Percentiles rank a stretch among this genome's conserved stretches.
These are phyloP conservation scores for Centrocercus urophasianus DNA, from an alignment of 2,113 vertebrate genomes.

Conservation along the genomic window DNA sequence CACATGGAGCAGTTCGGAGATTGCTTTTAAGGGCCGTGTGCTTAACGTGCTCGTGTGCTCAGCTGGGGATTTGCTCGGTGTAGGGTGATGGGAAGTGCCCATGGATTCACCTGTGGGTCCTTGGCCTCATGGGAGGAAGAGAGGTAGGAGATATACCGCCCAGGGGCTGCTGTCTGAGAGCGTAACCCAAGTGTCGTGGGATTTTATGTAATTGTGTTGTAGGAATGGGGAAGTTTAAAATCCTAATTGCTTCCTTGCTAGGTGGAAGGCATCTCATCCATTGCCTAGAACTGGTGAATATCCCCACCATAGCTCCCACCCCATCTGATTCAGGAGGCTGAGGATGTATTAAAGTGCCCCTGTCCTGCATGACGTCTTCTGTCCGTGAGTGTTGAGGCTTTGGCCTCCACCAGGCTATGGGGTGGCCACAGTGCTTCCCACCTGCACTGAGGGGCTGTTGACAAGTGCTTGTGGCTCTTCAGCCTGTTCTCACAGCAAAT, in stretches of 20 bases:
- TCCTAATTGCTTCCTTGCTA: neutral
- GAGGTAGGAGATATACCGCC: neutral
- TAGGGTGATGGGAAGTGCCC: neutral
- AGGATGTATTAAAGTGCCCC: neutral
- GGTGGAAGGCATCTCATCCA: neutral
- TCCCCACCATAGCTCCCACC: rapidly evolving
- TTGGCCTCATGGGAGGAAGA: neutral
- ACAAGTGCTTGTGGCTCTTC: rapidly evolving
- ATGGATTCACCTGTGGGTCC: neutral
- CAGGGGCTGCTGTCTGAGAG: neutral
- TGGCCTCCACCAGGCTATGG: neutral
- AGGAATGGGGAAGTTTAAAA: neutral
- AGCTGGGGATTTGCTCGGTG: neutral
- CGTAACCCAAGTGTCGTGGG: neutral
- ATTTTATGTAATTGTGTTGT: neutral
- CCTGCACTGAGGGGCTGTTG: neutral
- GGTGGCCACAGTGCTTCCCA: neutral
- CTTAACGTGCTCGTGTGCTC: neutral
- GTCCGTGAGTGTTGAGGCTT: neutral
- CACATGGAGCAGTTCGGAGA: rapidly evolving
- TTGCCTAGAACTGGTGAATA: neutral
- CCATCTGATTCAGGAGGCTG: neutral
- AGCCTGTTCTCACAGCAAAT: neutral
- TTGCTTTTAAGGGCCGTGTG: neutral
- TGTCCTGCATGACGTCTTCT: neutral